phyloP scores from a whole-genome alignment of 2,797 vertebrate species.

The Labroides dimidiatus region DNA sequence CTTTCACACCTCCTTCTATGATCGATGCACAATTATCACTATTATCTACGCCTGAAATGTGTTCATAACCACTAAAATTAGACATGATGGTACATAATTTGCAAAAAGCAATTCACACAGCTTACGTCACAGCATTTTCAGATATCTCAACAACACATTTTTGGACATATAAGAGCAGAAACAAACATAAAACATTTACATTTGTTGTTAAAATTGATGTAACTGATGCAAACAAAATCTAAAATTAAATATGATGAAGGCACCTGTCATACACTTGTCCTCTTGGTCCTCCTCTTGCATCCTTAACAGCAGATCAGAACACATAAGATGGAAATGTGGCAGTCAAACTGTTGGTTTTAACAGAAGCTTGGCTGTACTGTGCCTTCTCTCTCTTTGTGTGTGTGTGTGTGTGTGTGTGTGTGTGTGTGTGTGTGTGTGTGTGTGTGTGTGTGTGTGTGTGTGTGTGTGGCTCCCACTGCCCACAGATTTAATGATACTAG shows the following conservation, averaged over 20 bases:
- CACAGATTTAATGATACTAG: slow-evolving; percentile 52
- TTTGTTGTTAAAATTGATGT: not conserved
- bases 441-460: slow-evolving; percentile 30
- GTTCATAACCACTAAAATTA: slow-evolving; percentile 4
- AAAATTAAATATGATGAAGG: not conserved
- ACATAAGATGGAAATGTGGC: slow-evolving; percentile 10
- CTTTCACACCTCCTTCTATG: slow-evolving; percentile 37
- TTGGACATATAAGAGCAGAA: not conserved
- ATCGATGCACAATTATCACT: slow-evolving; percentile 13
- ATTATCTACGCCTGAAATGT: not conserved
- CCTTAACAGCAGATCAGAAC: slow-evolving; percentile 13
- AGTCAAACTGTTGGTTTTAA: slow-evolving; percentile 30
- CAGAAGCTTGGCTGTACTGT: not conserved
- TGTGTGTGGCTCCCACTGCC: slow-evolving; percentile 40
- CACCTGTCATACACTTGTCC: slow-evolving; percentile 4
- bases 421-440: slow-evolving; percentile 30
- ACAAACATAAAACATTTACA: not conserved
- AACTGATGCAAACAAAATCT: too few relatives aligned
- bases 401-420: slow-evolving; percentile 14
- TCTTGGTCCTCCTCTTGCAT: slow-evolving; percentile 19
- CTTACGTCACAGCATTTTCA: slow-evolving; percentile 15
- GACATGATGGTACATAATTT: not conserved
- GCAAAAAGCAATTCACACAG: slow-evolving; percentile 18
- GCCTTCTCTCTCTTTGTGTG: slow-evolving; percentile 9
- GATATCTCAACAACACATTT: not conserved